Base-by-base conservation (phyloP, 2,113 vertebrate genomes). In the Osmerus mordax region DNA sequence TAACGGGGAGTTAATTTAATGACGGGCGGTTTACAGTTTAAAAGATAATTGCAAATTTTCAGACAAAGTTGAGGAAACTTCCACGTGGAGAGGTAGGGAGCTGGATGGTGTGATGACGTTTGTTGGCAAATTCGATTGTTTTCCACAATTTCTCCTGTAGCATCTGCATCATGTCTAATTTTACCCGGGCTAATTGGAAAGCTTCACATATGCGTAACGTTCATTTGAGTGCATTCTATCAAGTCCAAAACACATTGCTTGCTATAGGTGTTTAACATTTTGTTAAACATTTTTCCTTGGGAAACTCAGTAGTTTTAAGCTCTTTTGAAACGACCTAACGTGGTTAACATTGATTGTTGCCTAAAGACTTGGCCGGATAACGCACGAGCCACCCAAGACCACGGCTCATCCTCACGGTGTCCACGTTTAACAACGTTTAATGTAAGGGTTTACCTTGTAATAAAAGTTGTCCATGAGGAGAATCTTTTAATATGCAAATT, bases 81-180 rank as follows among this genome's bases (percentile, higher is more conserved):
- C 75, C 83, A 52, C 54, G 32, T 36, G 28, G 58, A 60, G 16
- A 74, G 54, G n/a, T 15, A n/a, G 54, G 54, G 54, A 56, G 54
- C 14, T 15, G n/a, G 54, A n/a, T 15, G 54, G 54, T 32, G 29
- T 32, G 29, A 69, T 89, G 84, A 88, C 83, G 78, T 80, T 60
- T 66, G 3, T 86, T 90, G 89, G 87, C 87, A 89, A 82, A 56
- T 60, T 84, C 77, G 18, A 23, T 74, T 56, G 63, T 88, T 91
- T 91, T 90, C 91, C 88, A 87, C 78, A 82, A 73, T 87, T 87
- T 84, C 78, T 82, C 80, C 75, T 28, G 71, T 82, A 86, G 78
- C 74, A 83, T 89, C 81, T 81, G 83, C 83, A 81, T 85, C 69
- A 81, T 56, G 74, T 79, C 83, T 87, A 78, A 81, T 87, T 82